A percentile compares a stretch with the other conserved stretches of the same genome.
Evolutionary conservation across 2,888 invertebrate genomes (phyloP).

Genomic region (Leucozona laternaria): DNA sequence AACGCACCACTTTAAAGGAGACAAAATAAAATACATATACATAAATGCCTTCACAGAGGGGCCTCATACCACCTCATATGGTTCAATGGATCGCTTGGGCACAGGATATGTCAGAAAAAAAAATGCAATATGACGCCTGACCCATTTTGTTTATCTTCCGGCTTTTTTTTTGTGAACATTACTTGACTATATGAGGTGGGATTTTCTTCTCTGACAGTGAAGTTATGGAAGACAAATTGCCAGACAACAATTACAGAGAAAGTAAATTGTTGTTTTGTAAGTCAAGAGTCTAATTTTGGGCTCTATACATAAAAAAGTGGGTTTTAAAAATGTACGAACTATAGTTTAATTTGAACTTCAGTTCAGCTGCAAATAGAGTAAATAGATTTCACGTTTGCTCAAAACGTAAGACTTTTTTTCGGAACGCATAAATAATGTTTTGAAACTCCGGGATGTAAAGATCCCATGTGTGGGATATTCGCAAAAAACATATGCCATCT

Average conservation of each 20-base stretch:
- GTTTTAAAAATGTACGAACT: too few species aligned
- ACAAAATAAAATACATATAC: conserved; percentile 7
- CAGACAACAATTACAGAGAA: neutral
- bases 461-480: too few species aligned
- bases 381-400: too few species aligned
- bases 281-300: neutral
- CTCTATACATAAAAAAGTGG: neutral
- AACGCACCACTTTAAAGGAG: conserved; percentile 22
- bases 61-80: neutral
- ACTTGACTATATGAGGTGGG: neutral
- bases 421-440: too few species aligned
- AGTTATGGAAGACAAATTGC: conserved; percentile 38
- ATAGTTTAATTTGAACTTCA: too few species aligned
- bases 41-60: conserved; percentile 24
- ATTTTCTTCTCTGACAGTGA: neutral
- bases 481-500: too few species aligned
- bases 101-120: conserved; percentile 50
- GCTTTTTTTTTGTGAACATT: conserved; percentile 40
- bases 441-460: too few species aligned
- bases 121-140: conserved; percentile 54
- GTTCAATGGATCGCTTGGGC: conserved; percentile 28
- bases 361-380: too few species aligned
- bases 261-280: neutral
- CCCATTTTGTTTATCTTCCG: conserved; percentile 61
- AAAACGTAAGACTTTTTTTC: too few species aligned